These are phyloP conservation scores for Pantherophis guttatus DNA, from an alignment of 2,113 vertebrate species.

Conservation along the genomic window DNA sequence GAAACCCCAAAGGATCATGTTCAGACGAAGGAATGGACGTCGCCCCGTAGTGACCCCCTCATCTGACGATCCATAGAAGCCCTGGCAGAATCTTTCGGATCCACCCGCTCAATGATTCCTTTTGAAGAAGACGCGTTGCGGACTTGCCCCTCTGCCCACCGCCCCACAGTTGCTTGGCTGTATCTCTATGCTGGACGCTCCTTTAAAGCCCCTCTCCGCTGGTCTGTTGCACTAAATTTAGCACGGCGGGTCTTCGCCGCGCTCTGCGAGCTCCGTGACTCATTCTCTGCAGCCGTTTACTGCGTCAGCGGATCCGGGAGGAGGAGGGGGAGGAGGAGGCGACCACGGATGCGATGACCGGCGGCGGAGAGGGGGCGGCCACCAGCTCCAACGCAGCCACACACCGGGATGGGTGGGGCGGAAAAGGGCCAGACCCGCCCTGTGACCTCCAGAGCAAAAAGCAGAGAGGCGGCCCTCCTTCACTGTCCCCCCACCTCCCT, in stretches of 20 bases:
- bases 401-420: background rate
- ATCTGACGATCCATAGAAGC: background rate
- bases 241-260: background rate
- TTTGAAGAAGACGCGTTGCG: background rate
- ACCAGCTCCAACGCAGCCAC: background rate
- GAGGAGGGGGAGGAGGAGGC: background rate
- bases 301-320: conserved; percentile 7
- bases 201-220: background rate
- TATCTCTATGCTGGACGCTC: background rate
- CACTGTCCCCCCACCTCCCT: background rate
- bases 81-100: background rate
- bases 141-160: no score
- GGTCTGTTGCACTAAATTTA: background rate
- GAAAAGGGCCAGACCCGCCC: background rate
- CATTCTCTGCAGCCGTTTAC: conserved; percentile 3
- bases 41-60: background rate
- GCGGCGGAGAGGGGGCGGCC: background rate
- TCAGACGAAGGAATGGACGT: background rate
- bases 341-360: background rate
- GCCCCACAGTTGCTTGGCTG: background rate
- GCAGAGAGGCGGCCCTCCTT: background rate
- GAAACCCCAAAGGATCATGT: background rate
- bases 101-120: background rate
- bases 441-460: background rate
- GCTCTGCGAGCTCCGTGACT: conserved; percentile 1